phyloP scores from a whole-genome alignment of 2,888 invertebrate genomes.

The Cheilosia vulpina region DNA sequence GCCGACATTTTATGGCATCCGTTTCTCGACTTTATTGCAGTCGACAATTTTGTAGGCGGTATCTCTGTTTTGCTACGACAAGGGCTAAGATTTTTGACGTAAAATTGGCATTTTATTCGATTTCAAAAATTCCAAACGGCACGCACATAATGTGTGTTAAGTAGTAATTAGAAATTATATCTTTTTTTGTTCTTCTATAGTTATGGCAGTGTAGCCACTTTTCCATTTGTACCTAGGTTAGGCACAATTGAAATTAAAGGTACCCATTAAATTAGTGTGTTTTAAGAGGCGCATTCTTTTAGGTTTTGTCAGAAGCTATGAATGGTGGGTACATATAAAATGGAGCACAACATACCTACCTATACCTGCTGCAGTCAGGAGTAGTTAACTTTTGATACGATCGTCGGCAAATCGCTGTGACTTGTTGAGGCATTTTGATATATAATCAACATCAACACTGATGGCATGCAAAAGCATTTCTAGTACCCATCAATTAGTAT shows the following conservation, averaged over 20 bases:
- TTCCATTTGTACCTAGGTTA: background rate
- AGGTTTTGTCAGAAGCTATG: no score
- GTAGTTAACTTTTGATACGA: no score
- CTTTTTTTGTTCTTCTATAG: constrained; percentile 40
- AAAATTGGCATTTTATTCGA: constrained; percentile 32
- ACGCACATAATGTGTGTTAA: constrained; percentile 28
- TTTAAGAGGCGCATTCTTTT: no score
- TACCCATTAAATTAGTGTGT: no score
- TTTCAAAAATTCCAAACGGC: constrained; percentile 25
- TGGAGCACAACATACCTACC: no score
- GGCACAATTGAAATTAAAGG: background rate
- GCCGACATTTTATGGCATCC: constrained; percentile 43
- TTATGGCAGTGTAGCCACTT: background rate
- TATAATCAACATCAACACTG: no score
- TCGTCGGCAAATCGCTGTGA: no score
- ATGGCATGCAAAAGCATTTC: no score
- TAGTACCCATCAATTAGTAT: no score
- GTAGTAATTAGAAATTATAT: constrained; percentile 36
- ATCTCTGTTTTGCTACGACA: constrained; percentile 40
- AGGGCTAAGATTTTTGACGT: constrained; percentile 41
- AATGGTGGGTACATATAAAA: no score
- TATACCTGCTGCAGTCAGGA: no score
- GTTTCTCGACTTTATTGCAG: constrained; percentile 55
- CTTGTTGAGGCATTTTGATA: no score
- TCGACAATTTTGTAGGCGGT: constrained; percentile 29